Percentiles rank a stretch among this genome's conserved stretches.
phyloP scores from a whole-genome alignment of 2,888 invertebrate species.

The Linnaemya vulpina region DNA sequence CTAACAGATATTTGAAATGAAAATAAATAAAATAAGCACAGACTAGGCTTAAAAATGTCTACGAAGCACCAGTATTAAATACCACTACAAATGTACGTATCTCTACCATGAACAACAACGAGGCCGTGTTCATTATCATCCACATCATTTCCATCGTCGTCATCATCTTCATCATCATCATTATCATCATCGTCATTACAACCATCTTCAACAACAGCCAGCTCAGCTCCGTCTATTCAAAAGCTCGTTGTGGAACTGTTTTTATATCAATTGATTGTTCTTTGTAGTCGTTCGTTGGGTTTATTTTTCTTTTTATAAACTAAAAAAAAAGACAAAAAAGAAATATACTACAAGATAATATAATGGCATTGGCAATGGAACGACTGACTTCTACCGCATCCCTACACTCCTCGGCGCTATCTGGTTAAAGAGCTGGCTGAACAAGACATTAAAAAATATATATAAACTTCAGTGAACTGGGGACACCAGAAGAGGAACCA shows the following conservation, averaged over 20 bases:
- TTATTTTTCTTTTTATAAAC: slow-evolving; percentile 30
- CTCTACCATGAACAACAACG: slow-evolving; percentile 38
- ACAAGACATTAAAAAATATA: slow-evolving; percentile 24
- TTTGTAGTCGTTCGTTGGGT: slow-evolving; percentile 38
- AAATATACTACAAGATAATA: slow-evolving; percentile 6
- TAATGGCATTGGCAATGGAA: slow-evolving; percentile 62
- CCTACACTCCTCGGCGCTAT: slow-evolving; percentile 1
- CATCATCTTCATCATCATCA: slow-evolving; percentile 41
- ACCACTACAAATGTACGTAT: slow-evolving; percentile 15
- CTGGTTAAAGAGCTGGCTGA: slow-evolving; percentile 28
- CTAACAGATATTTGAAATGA: slow-evolving; percentile 61
- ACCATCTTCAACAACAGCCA: slow-evolving; percentile 18
- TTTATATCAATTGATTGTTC: slow-evolving; percentile 48
- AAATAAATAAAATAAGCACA: slow-evolving; percentile 15
- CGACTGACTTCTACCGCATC: slow-evolving; percentile 35
- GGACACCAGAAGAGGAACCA: slow-evolving; percentile 12
- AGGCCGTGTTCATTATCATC: slow-evolving; percentile 49
- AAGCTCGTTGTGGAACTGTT: slow-evolving; percentile 41
- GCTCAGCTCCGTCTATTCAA: slow-evolving; percentile 10
- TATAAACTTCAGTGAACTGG: slow-evolving; percentile 18
- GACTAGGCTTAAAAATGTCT: slow-evolving; percentile 56
- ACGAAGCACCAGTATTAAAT: slow-evolving; percentile 35
- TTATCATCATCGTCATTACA: slow-evolving; percentile 26
- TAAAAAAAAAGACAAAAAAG: not conserved
- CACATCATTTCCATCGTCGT: slow-evolving; percentile 31